Percentiles rank a stretch among this genome's conserved stretches.
Conservation (phyloP, 2,888 invertebrate species). For the Cerastis leucographa region DNA sequence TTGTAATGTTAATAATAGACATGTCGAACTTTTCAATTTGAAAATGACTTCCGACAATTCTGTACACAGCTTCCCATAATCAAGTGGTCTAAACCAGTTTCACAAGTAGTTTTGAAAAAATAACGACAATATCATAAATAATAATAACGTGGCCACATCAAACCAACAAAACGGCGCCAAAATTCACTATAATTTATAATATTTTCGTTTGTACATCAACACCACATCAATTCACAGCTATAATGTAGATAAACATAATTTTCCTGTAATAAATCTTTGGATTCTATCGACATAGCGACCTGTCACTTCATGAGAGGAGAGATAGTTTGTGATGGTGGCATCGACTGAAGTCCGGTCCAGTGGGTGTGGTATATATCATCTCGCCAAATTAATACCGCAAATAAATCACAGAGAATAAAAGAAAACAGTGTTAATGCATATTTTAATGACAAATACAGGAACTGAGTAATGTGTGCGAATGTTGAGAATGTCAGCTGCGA, state of each 20-base stretch:
- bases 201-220: slow-evolving; percentile 52
- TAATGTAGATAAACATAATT: slow-evolving; percentile 60
- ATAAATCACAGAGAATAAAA: slow-evolving; percentile 69
- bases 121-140: slow-evolving; percentile 30
- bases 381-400: slow-evolving; percentile 77
- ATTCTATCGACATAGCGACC: slow-evolving; percentile 54
- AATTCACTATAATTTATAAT: slow-evolving; percentile 47
- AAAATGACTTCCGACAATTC: slow-evolving; percentile 4
- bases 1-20: slow-evolving; percentile 61
- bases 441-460: slow-evolving; percentile 69
- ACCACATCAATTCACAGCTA: slow-evolving; percentile 60
- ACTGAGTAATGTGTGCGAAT: slow-evolving; percentile 59
- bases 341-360: slow-evolving; percentile 45
- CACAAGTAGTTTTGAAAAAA: background rate
- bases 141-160: slow-evolving; percentile 34
- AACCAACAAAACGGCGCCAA: slow-evolving; percentile 44
- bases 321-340: slow-evolving; percentile 49
- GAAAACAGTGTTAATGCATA: slow-evolving; percentile 66
- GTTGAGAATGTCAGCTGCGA: slow-evolving; percentile 53
- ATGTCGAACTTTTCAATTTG: slow-evolving; percentile 49
- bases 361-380: slow-evolving; percentile 75
- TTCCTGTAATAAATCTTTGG: slow-evolving; percentile 60
- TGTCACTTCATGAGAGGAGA: slow-evolving; percentile 46
- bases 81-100: slow-evolving; percentile 34
- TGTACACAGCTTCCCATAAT: slow-evolving; percentile 5